Base-by-base conservation (phyloP, 2,797 vertebrate species). In the Bufotes viridis region DNA sequence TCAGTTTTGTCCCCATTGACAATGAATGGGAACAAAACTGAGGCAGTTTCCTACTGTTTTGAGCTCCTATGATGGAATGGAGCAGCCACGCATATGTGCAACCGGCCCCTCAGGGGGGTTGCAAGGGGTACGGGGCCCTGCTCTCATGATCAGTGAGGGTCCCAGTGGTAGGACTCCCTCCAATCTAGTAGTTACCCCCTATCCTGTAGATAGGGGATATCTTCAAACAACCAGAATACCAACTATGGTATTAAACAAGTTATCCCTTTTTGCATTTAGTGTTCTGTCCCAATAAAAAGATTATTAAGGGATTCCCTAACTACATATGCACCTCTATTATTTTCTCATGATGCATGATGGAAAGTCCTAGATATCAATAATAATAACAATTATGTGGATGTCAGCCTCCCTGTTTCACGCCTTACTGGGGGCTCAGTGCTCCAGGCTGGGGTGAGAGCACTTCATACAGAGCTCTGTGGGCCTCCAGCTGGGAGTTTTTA, bases 331-430 rank as follows among this genome's bases (percentile, higher is more conserved):
- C 61, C 63, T 70, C 60, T 58, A 61, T 76, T 82, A 75, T 82
- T 78, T 87, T 87, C 70, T 65, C 70, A 65, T 87, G 80, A 87
- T 82, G 80, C 86, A 87, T 87, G 70, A 87, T 82, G n/a, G 81
- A 78, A 88, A 60, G 13, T 7, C 61, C 74, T 34, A 55, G 87
- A 78, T 88, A 88, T 88, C 87, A 70, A 79, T 88, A 88, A 78
- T 88, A 88, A 84, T 79, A 84, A 84, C 75, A 84, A 88, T 88
- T 84, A 88, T 84, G 53, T 84, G 80, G 74, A 79, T 88, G 87
- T 75, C 87, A 34, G 75, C 61, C 65, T 63, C 87, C 82, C 75
- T 88, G 74, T 83, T 84, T 84, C 87, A 84, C 82, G 79, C 87
- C 81, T 70, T 79, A 42, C 76, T 84, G 74, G 84, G 29, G 82